Evolutionary conservation across 2,888 invertebrate species (phyloP), one percentile per base, ranked within the genome.

Genomic region (Torymus auratus): DNA sequence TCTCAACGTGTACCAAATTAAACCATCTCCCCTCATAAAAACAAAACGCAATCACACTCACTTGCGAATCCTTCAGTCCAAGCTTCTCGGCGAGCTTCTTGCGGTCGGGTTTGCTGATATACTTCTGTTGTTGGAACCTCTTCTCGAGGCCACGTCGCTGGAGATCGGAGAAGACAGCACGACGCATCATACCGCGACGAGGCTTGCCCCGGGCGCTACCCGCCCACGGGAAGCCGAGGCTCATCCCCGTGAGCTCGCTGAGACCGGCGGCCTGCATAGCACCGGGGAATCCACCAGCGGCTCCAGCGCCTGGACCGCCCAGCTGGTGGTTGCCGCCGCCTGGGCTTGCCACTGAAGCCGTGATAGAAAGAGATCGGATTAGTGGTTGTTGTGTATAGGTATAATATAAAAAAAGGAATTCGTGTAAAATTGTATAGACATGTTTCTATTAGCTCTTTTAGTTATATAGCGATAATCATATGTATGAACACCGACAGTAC

Each of bases 31-130:
- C 41, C 5, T 7, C 7, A 41, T 10, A 41, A 1, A 1, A 11
- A 17, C 14, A 72, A 61, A 17, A 12, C 50, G 10, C 13, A 28
- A 23, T 11, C 13, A 15, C 2, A 72, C 80, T 92, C 87, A 98
- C 99, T 96, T 99, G 99, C 84, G 98, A 98, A 89, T 99, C 99
- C 90, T 99, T 99, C 13, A 99, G 93, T 12, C 98, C 98, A 70
- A 99, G 93, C 91, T 98, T 97, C 90, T 98, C 98, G 0, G 99
- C 99, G 83, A 99, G 92, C 88, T 98, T 98, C 93, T 98, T 99
- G 91, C 99, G 93, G 91, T 99, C 99, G 0, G 99, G 99, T 91
- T 99, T 99, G 89, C 98, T 98, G 91, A 99, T 99, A 92, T 99
- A 99, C 91, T 99, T 99, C 92, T 99, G 99, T 72, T 97, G 95